A percentile compares a stretch with the other conserved stretches of the same genome.
These are phyloP conservation scores for Halcyon chelicuti DNA, from an alignment of 2,797 vertebrate species.

Conservation along the genomic window DNA sequence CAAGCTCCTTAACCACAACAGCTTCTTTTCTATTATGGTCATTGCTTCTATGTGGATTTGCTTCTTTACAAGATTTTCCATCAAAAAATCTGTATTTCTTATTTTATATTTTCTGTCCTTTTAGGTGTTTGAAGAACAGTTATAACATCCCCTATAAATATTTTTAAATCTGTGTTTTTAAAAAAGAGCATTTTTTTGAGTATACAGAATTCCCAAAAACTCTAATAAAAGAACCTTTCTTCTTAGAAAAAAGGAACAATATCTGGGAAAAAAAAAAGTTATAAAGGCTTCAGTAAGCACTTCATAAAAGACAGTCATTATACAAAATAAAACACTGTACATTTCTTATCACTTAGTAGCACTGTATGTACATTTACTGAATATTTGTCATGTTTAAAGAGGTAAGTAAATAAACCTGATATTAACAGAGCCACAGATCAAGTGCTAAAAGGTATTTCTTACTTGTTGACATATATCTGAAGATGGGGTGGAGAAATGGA, in stretches of 20 bases:
- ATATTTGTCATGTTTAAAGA: neutral
- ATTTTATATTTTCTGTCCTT: neutral
- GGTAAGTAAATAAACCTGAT: conserved; percentile 12
- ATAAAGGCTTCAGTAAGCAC: neutral
- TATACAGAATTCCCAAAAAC: neutral
- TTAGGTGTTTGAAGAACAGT: neutral
- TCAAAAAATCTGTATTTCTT: neutral
- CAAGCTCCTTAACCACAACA: neutral
- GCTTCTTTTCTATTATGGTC: neutral
- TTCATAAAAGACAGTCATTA: neutral
- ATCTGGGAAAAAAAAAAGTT: neutral
- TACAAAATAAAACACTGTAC: neutral
- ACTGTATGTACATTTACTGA: neutral
- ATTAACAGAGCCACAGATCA: conserved; percentile 21
- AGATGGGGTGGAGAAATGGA: neutral
- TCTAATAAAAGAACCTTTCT: neutral
- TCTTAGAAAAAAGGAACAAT: neutral
- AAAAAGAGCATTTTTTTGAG: neutral
- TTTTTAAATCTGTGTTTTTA: neutral
- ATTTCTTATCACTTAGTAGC: neutral
- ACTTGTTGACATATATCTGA: neutral
- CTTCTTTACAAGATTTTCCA: neutral
- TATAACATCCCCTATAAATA: neutral
- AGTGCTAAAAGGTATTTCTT: conserved; percentile 7
- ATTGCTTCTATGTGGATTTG: neutral